Base-by-base conservation (phyloP, 1,140 invertebrate species). In the Coenobita brevimanus region DNA sequence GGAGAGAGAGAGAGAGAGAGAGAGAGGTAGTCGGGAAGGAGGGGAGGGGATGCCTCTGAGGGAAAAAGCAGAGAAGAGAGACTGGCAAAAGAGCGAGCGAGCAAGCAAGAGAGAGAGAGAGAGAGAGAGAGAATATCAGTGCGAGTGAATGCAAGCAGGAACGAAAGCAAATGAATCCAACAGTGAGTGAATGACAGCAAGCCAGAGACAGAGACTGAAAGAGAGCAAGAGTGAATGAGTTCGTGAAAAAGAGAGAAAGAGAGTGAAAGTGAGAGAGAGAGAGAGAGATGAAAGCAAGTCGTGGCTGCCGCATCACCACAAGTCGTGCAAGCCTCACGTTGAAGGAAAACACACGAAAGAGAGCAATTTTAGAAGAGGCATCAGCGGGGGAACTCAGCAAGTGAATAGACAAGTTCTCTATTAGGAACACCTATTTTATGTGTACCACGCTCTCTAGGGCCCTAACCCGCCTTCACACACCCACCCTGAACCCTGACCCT, bases 391-490 rank as follows among this genome's bases (percentile, higher is more conserved):
- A 76, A 36, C 30, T 24, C 33, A 36, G 69, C 71, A 76, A 54
- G 67, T 88, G 64, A 81, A 88, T 88, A 82, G 69, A 81, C 69
- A 81, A 88, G 86, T 82, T 89, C 81, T 76, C 81, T 82, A 82
- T 89, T 82, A 89, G 73, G 81, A 41, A 89, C 80, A 89, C 81
- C 88, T 82, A 89, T 89, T 89, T 89, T 89, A 82, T 82, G 80
- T 84, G 64, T 84, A 79, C 88, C 62, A 6, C 33, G n/a, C 17
- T 27, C 13, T 17, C 17, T n/a, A 83, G 24, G 57, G 67, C 30
- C 50, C 60, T 75, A 76, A 17, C 41, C 33, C 33, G 46, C 43
- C 33, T 36, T 30, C 36, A 10, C 17, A 8, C 27, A n/a, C 24
- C 6, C n/a, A 21, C 38, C 24, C 17, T 10, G 41, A n/a, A 73